Conservation (phyloP, 2,888 invertebrate species). For the Dione vanillae region DNA sequence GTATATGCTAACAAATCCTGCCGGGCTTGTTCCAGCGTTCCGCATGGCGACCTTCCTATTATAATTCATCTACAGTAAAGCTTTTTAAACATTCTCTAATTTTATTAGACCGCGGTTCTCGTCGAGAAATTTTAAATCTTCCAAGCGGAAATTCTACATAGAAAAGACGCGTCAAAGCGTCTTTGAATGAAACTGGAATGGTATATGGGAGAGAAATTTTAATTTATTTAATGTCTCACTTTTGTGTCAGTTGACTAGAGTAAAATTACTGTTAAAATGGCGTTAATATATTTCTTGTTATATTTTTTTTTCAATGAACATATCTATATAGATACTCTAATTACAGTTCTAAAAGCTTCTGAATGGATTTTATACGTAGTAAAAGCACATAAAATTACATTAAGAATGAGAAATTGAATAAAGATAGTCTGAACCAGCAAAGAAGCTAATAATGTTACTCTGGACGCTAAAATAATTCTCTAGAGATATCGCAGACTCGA, state of each 20-base stretch:
- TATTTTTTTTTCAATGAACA: background rate
- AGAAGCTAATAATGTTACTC: slow-evolving; percentile 44
- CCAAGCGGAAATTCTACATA: slow-evolving; percentile 39
- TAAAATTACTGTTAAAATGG: slow-evolving; percentile 14
- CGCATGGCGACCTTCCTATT: slow-evolving; percentile 53
- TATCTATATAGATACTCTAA: no score
- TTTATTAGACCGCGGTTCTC: slow-evolving; percentile 53
- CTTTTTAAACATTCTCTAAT: slow-evolving; percentile 62
- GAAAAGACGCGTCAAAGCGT: slow-evolving; percentile 43
- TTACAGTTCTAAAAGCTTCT: background rate
- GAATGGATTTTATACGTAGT: background rate
- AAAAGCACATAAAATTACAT: slow-evolving; percentile 4
- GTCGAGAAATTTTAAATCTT: slow-evolving; percentile 41
- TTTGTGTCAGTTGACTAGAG: background rate
- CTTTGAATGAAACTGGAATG: slow-evolving; percentile 41
- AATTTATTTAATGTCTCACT: slow-evolving; percentile 34
- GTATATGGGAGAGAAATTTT: slow-evolving; percentile 36
- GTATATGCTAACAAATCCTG: slow-evolving; percentile 54
- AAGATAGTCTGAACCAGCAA: slow-evolving; percentile 35
- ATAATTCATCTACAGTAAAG: slow-evolving; percentile 58
- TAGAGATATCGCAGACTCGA: slow-evolving; percentile 70
- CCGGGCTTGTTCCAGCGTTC: slow-evolving; percentile 51
- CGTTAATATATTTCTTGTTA: background rate
- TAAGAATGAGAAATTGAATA: slow-evolving; percentile 37
- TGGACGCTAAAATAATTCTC: slow-evolving; percentile 49